Evolutionary conservation across 1,140 invertebrate genomes (phyloP), one percentile per base, ranked within the genome.

Genomic region (Procambarus clarkii): DNA sequence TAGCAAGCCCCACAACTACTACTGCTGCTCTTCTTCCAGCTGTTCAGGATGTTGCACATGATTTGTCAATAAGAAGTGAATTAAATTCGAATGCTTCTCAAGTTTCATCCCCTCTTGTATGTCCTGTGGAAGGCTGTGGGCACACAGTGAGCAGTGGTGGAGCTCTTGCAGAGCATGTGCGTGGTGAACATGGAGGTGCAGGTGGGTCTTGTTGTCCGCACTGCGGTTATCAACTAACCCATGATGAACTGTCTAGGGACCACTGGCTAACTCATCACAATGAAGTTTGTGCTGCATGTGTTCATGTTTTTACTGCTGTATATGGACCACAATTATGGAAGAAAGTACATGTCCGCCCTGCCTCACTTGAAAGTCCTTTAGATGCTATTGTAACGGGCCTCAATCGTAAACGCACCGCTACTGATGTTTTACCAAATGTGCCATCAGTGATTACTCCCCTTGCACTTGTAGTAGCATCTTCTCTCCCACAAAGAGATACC

Each of bases 1-100:
- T 91, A 50, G 74, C 85, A 58, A 85, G 34, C 58, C 77, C 91
- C 34, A 83, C 94, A 95, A 34, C 95, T 95, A 88, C 94, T 94
- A 45, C 94, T 94, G 79, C 93, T 93, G 34, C 95, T 94, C 92
- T 92, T 94, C 21, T 95, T 92, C 45, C 95, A 95, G 93, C 93
- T 92, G 21, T 94, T 93, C 82, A 95, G 95, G 92, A 95, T 95
- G 93, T 94, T 94, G 46, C 96, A 96, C 93, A 95, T 95, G 94
- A 92, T 58, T 44, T 92, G 44, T 87, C 92, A 44, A 60, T 92
- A 5, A 71, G 79, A 45, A 86, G 45, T 50, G 77, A 82, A 64
- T 50, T 77, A 18, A 89, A 34, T 15, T 64, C 44, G n/a, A 48
- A 11, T 3, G 91, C 94, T 9, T 92, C 93, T 18, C 95, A 95